Base-by-base conservation (phyloP, 1,140 invertebrate species). In the Lepidurus packardi region DNA sequence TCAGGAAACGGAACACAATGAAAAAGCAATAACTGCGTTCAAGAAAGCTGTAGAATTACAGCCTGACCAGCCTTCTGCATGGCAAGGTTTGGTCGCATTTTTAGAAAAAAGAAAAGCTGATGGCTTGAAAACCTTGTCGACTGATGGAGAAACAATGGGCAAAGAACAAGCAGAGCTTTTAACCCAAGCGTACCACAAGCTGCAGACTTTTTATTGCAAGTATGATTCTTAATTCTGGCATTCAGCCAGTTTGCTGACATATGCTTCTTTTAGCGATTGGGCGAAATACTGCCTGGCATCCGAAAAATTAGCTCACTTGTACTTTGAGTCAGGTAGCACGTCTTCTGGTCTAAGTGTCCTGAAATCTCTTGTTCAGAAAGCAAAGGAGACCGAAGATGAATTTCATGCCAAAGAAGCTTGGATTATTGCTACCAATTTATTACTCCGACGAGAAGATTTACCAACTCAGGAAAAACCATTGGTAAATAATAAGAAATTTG, bases 61-160 rank as follows among this genome's bases (percentile, higher is more conserved):
- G 82, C 88, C 90, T 16, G 85, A 90, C 47, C 91, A 92, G 85
- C 82, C 88, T 16, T 82, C 93, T 65, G 93, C 92, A 1, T 93
- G 93, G 89, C 91, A 93, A 85, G 93, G 93, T 2, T 84, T 95
- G 24, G 87, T 89, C 8, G 89, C 87, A 81, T 92, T 90, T 85
- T 93, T 92, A 86, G 91, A 93, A 84, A 90, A 65, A 65, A 65
- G 53, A 16, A 65, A 90, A 82, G 86, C 89, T 45, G 80, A 74
- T 25, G 53, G n/a, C 16, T 43, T 41, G 34, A 44, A 45, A 16
- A 43, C 73, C 11, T 44, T 74, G 41, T 47, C 73, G n/a, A 47
- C 73, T 25, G 78, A 75, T 75, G 73, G 73, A 11, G 43, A 43
- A 43, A 73, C 74, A 25, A 21, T 45, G 7, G 16, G 34, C 84